Evolutionary conservation across 2,797 vertebrate genomes (phyloP), one percentile per base, ranked within the genome.

Genomic region (Heteromormyrus szaboi): DNA sequence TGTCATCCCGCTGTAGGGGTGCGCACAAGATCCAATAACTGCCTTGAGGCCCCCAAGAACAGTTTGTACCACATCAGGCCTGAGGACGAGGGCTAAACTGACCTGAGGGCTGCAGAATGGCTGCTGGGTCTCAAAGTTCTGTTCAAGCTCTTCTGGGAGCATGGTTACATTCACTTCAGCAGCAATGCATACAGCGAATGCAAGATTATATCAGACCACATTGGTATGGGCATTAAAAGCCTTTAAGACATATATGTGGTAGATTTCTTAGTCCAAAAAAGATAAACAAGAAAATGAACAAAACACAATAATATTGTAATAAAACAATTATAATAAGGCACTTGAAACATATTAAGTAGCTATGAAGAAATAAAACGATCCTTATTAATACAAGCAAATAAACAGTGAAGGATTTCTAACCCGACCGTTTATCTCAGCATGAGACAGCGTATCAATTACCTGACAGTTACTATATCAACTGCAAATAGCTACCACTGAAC

Each of bases 21-120:
- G 11, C 3, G 93, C 93, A 94, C 91, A 96, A 95, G 95, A 93
- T 93, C 94, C 92, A 92, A 94, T 93, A 95, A 94, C 91, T 94
- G n/a, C 93, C 95, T 95, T 96, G 94, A 95, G 94, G 95, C 91
- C 89, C 90, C 88, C 83, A 88, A 91, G 90, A 88, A 89, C 87
- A 87, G 83, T 91, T 87, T 88, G 89, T 72, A 87, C 46, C 88
- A 93, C 93, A 94, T 94, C 93, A 93, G 89, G 89, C 92, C 90
- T 94, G 95, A 97, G 96, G 91, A 88, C 89, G 79, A 91, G 88
- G 17, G 88, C 90, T 89, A 37, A 89, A 92, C 92, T 91, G 93
- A 88, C 89, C 91, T 87, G 11, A 88, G 88, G 89, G 51, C 65
- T 76, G 85, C 50, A 86, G 88, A 90, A 62, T 17, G 1, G n/a